phyloP scores from a whole-genome alignment of 2,888 invertebrate species.

The Dasysyrphus albostriatus region DNA sequence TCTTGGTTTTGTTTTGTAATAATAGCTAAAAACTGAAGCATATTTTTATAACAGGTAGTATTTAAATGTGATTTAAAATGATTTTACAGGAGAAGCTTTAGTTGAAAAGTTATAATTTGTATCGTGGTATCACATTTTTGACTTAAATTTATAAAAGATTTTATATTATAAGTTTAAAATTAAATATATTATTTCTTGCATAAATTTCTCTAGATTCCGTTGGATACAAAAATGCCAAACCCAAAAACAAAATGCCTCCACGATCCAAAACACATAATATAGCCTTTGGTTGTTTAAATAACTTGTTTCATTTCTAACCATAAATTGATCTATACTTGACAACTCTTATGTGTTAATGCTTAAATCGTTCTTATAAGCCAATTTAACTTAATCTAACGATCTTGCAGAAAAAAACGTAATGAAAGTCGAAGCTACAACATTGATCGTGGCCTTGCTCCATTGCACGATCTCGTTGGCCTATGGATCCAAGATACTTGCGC shows the following conservation, averaged over 20 bases:
- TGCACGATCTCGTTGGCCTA: slow-evolving; percentile 61
- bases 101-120: too few species aligned
- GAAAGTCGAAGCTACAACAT: slow-evolving; percentile 61
- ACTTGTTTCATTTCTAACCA: slow-evolving; percentile 39
- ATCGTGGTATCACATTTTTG: too few species aligned
- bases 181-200: background rate
- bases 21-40: too few species aligned
- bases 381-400: slow-evolving; percentile 41
- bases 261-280: background rate
- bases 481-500: slow-evolving; percentile 79
- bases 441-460: slow-evolving; percentile 70
- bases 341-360: slow-evolving; percentile 12
- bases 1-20: too few species aligned
- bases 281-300: slow-evolving; percentile 8
- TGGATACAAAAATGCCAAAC: background rate
- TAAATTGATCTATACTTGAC: slow-evolving; percentile 43
- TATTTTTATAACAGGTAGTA: too few species aligned
- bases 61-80: too few species aligned
- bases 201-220: background rate
- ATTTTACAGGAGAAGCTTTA: too few species aligned
- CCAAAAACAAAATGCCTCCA: background rate
- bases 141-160: too few species aligned
- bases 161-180: too few species aligned
- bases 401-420: slow-evolving; percentile 53
- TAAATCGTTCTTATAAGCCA: slow-evolving; percentile 12